Conservation (phyloP, 2,797 vertebrate species). For the Caiman crocodilus region DNA sequence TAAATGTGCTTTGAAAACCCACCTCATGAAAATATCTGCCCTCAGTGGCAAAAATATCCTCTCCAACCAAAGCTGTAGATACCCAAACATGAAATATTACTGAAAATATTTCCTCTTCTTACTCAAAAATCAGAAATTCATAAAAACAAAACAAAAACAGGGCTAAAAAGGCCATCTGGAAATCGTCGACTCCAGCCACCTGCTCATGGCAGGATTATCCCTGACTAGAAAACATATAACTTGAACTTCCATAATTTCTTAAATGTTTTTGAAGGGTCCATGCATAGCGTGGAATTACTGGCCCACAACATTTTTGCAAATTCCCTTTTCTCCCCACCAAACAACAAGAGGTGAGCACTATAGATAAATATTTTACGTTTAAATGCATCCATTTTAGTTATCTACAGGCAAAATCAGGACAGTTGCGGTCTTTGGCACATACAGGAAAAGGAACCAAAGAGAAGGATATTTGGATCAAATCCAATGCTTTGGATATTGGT, state of each 20-base stretch:
- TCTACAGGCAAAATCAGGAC: background rate
- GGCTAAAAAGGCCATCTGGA: no score
- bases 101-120: background rate
- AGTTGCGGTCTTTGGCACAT: background rate
- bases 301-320: no score
- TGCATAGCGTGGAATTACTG: background rate
- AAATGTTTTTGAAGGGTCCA: background rate
- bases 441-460: background rate
- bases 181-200: no score
- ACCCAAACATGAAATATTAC: background rate
- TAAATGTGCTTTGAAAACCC: background rate
- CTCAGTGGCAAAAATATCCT: background rate
- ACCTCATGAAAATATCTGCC: background rate
- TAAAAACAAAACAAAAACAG: no score
- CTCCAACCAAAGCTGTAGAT: background rate
- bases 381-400: background rate
- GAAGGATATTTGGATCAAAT: background rate
- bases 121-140: background rate
- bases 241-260: no score
- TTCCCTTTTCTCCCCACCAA: no score
- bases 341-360: background rate
- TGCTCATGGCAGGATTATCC: no score
- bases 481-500: background rate
- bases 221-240: no score
- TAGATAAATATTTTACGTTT: background rate